Percentiles rank a stretch among this genome's conserved stretches.
Conservation (phyloP, 2,888 invertebrate genomes). For the Falcaria lacertinaria region DNA sequence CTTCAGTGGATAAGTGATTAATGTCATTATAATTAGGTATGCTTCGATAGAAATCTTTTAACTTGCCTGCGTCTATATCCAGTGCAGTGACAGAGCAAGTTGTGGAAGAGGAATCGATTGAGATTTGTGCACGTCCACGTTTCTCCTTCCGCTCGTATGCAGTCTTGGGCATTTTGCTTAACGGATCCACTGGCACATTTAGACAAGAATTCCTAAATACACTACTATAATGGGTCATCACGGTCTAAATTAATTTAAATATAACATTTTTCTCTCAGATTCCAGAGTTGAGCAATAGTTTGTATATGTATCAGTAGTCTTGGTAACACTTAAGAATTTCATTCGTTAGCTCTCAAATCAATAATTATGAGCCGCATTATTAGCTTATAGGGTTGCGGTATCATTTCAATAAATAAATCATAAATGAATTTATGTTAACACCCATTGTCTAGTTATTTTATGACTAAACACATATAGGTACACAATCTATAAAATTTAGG, state of each 20-base stretch:
- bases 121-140: conserved; percentile 51
- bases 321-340: no score
- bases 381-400: no score
- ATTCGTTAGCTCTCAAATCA: no score
- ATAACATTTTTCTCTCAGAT: conserved; percentile 2
- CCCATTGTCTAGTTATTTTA: no score
- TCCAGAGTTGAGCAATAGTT: no score
- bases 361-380: no score
- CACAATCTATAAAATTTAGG: no score
- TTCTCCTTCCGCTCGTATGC: conserved; percentile 81
- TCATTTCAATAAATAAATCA: no score
- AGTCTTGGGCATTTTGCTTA: conserved; percentile 85
- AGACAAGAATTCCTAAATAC: conserved; percentile 86
- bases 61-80: conserved; percentile 75
- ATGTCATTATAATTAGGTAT: conserved; percentile 90
- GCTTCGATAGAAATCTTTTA: conserved; percentile 86
- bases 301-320: conserved; percentile 20
- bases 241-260: conserved; percentile 10
- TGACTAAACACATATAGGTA: no score
- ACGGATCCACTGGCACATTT: conserved; percentile 85
- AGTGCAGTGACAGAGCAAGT: conserved; percentile 44
- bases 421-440: no score
- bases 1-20: conserved; percentile 85
- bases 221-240: conserved; percentile 77
- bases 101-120: conserved; percentile 54